Base-by-base conservation (phyloP, 23 tunicate species). In the Clavelina lepadiformis region DNA sequence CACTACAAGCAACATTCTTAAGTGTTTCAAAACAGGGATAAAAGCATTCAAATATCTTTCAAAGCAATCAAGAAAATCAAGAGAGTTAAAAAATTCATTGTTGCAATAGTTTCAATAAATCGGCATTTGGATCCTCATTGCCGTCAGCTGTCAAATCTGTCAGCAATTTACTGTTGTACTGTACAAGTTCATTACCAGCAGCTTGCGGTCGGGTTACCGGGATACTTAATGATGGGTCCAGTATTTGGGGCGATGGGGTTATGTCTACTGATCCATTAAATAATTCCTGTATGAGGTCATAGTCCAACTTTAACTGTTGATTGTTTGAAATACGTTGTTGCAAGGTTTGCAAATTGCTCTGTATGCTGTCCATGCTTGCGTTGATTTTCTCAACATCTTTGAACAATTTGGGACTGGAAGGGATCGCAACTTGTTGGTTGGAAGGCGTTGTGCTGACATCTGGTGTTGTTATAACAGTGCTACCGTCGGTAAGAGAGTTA, bases 261-360 rank as follows among this genome's bases (percentile, higher is more conserved):
- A 82, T 35, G 8, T 72, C 78, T 51, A 61, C 73, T 59, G 67
- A 61, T 18, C 71, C 75, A 37, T 80, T 71, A 37, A 80, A 69
- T 23, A 73, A 38, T 59, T 86, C 95, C 46, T 86, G 85, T 28
- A 86, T 56, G 24, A 72, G 23, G 45, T 82, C 80, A 64, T 78
- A 71, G 64, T 86, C 95, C 53, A 86, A 32, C 26, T 86, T 64
- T 19, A 78, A 45, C 33, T 78, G 80, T 19, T 82, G 70, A 57
- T 65, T 78, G 52, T 66, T 65, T 47, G 24, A 34, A 19, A 86
- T 58, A 8, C 72, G 51, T 1, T 66, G 47, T 74, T 86, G 73
- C 37, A 86, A 71, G 64, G 38, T 77, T 3, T 86, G 51, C 27
- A 86, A 38, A 47, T 86, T 86, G 2, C 50, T 86, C 35, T 78